Evolutionary conservation across 1,140 invertebrate species (phyloP).

Genomic region (Pogonomyrmex californicus): DNA sequence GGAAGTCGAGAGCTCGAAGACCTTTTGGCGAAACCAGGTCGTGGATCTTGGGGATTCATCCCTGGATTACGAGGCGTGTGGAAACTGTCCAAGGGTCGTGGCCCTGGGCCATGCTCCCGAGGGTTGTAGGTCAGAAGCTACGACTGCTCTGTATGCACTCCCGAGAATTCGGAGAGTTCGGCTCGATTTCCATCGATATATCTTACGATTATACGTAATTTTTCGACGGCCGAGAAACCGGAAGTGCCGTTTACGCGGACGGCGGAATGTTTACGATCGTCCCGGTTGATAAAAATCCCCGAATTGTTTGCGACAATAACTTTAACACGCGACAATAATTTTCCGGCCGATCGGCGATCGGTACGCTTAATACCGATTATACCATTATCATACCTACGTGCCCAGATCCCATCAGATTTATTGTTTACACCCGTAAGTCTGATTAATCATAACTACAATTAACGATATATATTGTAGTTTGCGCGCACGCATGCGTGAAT

Average conservation of each 20-base stretch:
- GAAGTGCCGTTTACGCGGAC: not conserved
- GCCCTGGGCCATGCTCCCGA: conserved; percentile 57
- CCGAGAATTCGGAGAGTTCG: conserved; percentile 31
- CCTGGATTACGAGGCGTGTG: conserved; percentile 71
- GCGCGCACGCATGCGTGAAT: conserved; percentile 26
- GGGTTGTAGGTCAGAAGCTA: conserved; percentile 71
- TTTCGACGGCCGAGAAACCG: conserved; percentile 2
- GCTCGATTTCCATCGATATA: conserved; percentile 6
- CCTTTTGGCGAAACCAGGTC: conserved; percentile 64
- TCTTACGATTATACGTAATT: not conserved
- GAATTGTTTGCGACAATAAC: conserved; percentile 58
- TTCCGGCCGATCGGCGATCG: conserved; percentile 35
- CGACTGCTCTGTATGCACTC: conserved; percentile 57
- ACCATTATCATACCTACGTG: conserved; percentile 63
- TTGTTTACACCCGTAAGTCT: conserved; percentile 73
- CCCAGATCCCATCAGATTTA: conserved; percentile 71
- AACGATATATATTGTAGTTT: conserved; percentile 56
- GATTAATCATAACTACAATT: conserved; percentile 74
- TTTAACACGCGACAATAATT: not conserved
- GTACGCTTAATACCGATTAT: conserved; percentile 61
- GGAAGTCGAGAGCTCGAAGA: conserved; percentile 57
- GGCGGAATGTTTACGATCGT: conserved; percentile 16
- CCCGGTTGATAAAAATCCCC: conserved; percentile 31
- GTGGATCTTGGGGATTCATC: conserved; percentile 73
- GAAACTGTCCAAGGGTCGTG: conserved; percentile 72